Base-by-base conservation (phyloP, 2,797 vertebrate genomes). In the Cossypha niveicapilla region DNA sequence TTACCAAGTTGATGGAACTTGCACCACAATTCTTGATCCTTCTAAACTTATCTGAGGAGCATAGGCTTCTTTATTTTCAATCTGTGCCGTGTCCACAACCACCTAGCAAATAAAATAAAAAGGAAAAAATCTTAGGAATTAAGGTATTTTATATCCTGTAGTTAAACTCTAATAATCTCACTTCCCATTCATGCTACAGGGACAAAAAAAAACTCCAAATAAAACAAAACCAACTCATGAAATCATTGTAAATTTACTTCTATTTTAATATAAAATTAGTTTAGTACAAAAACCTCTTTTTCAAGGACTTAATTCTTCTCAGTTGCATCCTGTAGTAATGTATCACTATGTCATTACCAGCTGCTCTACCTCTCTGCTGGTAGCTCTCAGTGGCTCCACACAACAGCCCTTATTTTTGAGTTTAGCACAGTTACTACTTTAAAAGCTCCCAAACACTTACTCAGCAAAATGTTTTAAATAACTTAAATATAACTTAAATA, bases 1-100 rank as follows among this genome's bases (percentile, higher is more conserved):
- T 98, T 98, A 99, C 99, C 99, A 99, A 91, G 99, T 99, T 76
- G 99, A 99, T 10, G 99, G 99, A 92, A 99, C 99, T 97, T 99
- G 99, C 92, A 99, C 99, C 93, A 99, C 98, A 56, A 99, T 98
- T 95, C 98, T 99, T 89, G 98, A 98, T 84, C 99, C 99, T 97
- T 99, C 99, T 87, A 99, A 97, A 97, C 98, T 99, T 94, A 99
- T 99, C 93, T 99, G 99, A 48, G 99, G 99, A 70, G 99, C 99
- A 10, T 99, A 99, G 9, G 99, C 98, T 97, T 99, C 99, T 97
- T 99, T 99, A 96, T 99, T 99, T 97, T 99, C 99, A 87, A 99
- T 99, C 97, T 99, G 99, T 87, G 99, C 99, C 1, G 99, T 99
- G 93, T 99, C 99, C 80, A 99, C 99, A 94, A 99, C 99, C 97